Base-by-base conservation (phyloP, 2,888 invertebrate genomes). In the Lasius fuliginosus region DNA sequence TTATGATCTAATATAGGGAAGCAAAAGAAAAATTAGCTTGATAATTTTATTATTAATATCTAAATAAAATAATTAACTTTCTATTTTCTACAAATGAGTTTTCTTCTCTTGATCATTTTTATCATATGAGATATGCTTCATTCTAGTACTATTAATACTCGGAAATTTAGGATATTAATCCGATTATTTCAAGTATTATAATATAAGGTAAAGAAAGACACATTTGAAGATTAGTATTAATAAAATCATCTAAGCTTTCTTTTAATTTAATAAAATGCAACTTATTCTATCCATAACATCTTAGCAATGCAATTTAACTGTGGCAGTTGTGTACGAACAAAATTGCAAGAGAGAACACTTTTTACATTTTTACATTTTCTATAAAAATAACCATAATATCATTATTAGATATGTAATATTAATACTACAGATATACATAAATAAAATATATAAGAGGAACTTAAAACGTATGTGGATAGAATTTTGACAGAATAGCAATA, bases 361-460 rank as follows among this genome's bases (percentile, higher is more conserved):
- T 88, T 88, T 82, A 60, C 81, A 77, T 83, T 74, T 87, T 87
- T 85, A 84, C 82, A 88, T 83, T 85, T 88, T 82, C 76, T 85
- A 76, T 86, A 86, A 88, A 87, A 88, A 87, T 81, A 84, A 87
- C 68, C 40, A 73, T 36, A 74, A 85, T 84, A 82, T 85, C 42
- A 65, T 85, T 79, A 82, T 86, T 77, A 42, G 60, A 71, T 74
- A 49, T 36, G 58, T 60, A 75, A 49, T 71, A 84, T 86, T 87
- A 86, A 86, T 87, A 71, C 69, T 84, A 65, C 15, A 53, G n/a
- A 76, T 42, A 62, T 53, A 40, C 75, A 82, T n/a, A 83, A 82
- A 73, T 36, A 74, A 81, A 79, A 86, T 53, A n/a, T 53, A 53
- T n/a, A 53, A 83, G 77, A 88, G 77, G 81, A 87, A 86, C 85